Base-by-base conservation (phyloP, 2,888 invertebrate genomes). In the Orthosia gracilis region DNA sequence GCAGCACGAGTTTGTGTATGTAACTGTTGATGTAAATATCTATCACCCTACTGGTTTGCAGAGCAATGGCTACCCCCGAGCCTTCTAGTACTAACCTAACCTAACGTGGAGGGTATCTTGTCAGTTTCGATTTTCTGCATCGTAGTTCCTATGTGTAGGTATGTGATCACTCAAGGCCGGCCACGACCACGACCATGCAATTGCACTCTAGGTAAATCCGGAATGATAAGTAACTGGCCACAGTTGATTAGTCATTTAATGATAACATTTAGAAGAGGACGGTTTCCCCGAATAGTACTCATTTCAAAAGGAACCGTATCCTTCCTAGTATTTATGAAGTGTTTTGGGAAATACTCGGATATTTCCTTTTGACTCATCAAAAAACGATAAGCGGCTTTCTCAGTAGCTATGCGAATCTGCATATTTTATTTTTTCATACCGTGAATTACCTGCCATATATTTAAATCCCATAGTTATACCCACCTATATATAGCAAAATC, bases 231-330 rank as follows among this genome's bases (percentile, higher is more conserved):
- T 45, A 69, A 50, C 31, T 49, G 0, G 23, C 23, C 12, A 50
- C 40, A 69, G 57, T 40, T 58, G n/a, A 69, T 69, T 69, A 69
- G 49, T 58, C 40, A 71, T 9, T 17, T 1, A 23, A 40, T 49
- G 57, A 50, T 69, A 50, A 71, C 23, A 12, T 3, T 11, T 1
- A 23, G 21, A 31, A 15, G 15, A 54, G n/a, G 9, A 69, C 11
- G 31, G 31, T 49, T 57, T 23, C 15, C 31, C 15, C 12, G 3
- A 15, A 40, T 7, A 3, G 12, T 18, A 7, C 4, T 3, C 13
- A 0, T 18, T 55, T 55, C 18, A 13, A 18, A 55, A 47, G 12
- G 26, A 47, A 18, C 9, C 4, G 9, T 11, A 0, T 17, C 7
- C 12, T 0, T 55, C 26, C 1, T 15, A 5, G 17, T 47, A 18